These are phyloP conservation scores for Bombus sibiricus DNA, from an alignment of 1,140 invertebrate genomes.

Conservation along the genomic window DNA sequence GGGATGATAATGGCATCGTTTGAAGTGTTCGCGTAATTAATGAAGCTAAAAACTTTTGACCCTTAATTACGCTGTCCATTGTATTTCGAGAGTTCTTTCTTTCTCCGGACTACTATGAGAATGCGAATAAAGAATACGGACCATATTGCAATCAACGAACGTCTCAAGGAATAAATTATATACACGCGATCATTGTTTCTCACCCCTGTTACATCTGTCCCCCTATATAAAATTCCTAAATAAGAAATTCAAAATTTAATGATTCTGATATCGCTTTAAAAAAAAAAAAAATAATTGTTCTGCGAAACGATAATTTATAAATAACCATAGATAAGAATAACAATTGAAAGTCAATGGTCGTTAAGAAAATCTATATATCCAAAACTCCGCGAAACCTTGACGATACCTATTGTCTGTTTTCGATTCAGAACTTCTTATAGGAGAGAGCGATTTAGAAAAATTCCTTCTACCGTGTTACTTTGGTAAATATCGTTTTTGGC, in stretches of 20 bases:
- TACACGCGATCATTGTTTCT: constrained; percentile 25
- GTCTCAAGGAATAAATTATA: constrained; percentile 46
- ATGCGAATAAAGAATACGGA: constrained; percentile 53
- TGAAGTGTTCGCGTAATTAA: constrained; percentile 68
- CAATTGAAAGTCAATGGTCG: background rate
- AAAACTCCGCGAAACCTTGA: constrained; percentile 15
- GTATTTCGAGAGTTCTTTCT: constrained; percentile 56
- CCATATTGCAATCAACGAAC: constrained; percentile 45
- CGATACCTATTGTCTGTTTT: constrained; percentile 44
- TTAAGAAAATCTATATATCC: background rate
- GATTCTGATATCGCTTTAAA: background rate
- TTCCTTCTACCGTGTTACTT: constrained; percentile 42
- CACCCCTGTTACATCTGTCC: background rate
- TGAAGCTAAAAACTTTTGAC: constrained; percentile 68
- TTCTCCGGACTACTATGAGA: constrained; percentile 45
- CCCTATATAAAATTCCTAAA: constrained; percentile 8
- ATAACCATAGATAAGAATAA: background rate
- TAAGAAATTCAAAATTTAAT: background rate
- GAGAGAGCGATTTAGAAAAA: constrained; percentile 26
- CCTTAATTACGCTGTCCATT: constrained; percentile 65
- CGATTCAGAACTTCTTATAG: constrained; percentile 26
- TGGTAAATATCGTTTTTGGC: constrained; percentile 43
- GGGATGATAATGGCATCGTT: constrained; percentile 67
- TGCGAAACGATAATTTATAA: background rate
- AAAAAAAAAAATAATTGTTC: too few species aligned